Evolutionary conservation across 2,113 vertebrate genomes (phyloP).

Genomic region (Tautogolabrus adspersus): DNA sequence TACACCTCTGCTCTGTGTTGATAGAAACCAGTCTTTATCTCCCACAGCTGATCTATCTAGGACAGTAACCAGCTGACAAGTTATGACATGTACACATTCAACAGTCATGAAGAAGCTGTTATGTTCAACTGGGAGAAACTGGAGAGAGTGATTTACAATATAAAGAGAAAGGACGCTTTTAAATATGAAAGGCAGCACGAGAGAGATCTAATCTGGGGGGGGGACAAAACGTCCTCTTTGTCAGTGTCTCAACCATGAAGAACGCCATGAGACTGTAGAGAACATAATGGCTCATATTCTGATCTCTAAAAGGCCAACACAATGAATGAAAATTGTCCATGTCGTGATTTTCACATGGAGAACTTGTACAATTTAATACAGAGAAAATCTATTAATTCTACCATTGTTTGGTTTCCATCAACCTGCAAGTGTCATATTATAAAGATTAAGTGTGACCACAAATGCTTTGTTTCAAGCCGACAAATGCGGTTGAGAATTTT

Average conservation of each 20-base stretch:
- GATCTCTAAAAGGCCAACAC: background rate
- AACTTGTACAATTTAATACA: background rate
- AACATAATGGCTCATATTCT: background rate
- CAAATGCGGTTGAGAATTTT: too few relatives aligned
- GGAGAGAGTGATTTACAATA: background rate
- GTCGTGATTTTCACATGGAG: background rate
- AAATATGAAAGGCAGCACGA: background rate
- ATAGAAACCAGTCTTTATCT: background rate
- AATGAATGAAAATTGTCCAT: background rate
- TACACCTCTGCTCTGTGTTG: background rate
- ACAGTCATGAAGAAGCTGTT: background rate
- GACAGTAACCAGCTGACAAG: constrained; percentile 24
- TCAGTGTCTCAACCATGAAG: background rate
- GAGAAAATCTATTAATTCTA: background rate
- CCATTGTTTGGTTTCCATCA: background rate
- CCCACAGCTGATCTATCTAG: background rate
- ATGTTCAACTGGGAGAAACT: constrained; percentile 1
- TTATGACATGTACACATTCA: background rate
- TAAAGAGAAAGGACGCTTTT: background rate
- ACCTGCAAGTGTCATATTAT: background rate
- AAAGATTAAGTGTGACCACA: background rate
- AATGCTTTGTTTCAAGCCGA: background rate
- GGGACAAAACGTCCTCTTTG: background rate
- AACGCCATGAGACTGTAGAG: background rate
- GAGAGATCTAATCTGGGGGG: background rate